These are phyloP conservation scores for Caloenas nicobarica DNA, from an alignment of 2,113 vertebrate genomes.

Conservation along the genomic window DNA sequence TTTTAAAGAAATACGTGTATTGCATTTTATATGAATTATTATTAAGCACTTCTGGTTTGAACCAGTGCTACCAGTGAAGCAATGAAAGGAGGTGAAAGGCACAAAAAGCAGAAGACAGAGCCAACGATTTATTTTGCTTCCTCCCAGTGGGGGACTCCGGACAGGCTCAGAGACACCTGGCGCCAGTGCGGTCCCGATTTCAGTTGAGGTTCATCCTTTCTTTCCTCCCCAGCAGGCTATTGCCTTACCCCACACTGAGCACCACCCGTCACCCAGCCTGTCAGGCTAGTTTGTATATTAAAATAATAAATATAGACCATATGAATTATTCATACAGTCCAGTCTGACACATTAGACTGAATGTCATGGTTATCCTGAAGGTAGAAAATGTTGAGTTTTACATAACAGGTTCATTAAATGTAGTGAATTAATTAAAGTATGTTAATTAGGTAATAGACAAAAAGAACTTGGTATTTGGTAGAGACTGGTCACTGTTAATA, in stretches of 20 bases:
- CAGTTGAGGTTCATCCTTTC: neutral
- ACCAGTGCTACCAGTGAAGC: neutral
- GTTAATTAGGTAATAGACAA: slow-evolving; percentile 79
- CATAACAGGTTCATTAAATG: slow-evolving; percentile 73
- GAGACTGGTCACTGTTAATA: slow-evolving; percentile 78
- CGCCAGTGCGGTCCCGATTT: neutral
- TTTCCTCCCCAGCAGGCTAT: neutral
- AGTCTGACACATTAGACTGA: slow-evolving; percentile 64
- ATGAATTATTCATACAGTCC: slow-evolving; percentile 73
- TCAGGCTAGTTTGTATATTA: neutral
- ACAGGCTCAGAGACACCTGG: neutral
- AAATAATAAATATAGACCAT: slow-evolving; percentile 58
- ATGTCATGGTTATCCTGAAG: slow-evolving; percentile 68
- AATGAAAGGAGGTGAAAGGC: neutral
- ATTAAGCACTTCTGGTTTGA: slow-evolving; percentile 47
- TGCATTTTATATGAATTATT: slow-evolving; percentile 55
- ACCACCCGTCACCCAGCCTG: neutral
- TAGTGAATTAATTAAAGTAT: slow-evolving; percentile 78
- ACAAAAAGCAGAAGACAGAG: neutral
- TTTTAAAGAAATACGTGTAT: neutral
- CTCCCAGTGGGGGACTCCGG: neutral
- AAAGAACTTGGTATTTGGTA: slow-evolving; percentile 73
- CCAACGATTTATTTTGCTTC: neutral
- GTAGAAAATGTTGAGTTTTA: slow-evolving; percentile 72
- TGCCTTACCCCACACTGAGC: neutral